Conservation (phyloP, 2,888 invertebrate species). For the Anthophora plumipes region DNA sequence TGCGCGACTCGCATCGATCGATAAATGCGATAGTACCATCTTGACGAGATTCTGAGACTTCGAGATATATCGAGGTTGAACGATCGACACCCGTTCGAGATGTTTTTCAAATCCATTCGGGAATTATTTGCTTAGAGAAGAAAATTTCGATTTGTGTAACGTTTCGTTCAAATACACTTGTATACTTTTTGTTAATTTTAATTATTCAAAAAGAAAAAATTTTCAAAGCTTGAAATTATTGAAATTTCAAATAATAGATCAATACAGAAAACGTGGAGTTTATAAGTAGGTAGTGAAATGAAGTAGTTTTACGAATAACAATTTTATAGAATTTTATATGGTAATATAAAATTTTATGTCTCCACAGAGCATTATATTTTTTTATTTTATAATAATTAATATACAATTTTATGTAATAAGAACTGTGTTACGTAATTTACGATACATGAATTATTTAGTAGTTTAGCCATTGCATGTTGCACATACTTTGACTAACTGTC, state of each 20-base stretch:
- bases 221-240: not conserved
- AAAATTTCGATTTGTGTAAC: not conserved
- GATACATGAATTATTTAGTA: not conserved
- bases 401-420: not conserved
- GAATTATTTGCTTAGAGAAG: not conserved
- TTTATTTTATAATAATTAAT: no score
- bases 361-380: not conserved
- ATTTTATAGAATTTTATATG: not conserved
- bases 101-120: not conserved
- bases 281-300: no score
- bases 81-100: not conserved
- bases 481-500: not conserved
- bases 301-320: not conserved
- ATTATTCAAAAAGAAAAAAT: not conserved
- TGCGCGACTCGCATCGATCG: constrained; percentile 68
- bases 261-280: not conserved
- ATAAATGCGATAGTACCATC: constrained; percentile 57
- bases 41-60: constrained; percentile 35
- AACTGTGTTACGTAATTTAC: not conserved
- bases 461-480: not conserved
- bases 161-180: not conserved
- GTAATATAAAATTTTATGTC: no score
- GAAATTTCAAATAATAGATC: not conserved
- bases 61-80: constrained; percentile 29
- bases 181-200: not conserved